Percentiles rank a stretch among this genome's conserved stretches.
Conservation (phyloP, 2,113 vertebrate species). For the Rhagologus leucostigma region DNA sequence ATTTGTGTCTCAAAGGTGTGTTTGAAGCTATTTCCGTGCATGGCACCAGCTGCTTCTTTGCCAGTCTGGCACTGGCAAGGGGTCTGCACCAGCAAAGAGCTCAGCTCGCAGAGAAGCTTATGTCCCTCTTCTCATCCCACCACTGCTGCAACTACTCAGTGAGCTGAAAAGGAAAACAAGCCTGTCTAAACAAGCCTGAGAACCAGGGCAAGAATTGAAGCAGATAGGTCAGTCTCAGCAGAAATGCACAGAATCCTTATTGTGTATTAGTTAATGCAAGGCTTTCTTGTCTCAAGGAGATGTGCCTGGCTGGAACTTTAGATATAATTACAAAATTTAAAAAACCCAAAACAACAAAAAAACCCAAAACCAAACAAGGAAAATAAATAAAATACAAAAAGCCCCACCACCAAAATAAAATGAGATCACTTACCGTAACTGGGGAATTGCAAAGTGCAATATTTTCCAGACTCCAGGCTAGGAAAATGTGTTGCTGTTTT, state of each 20-base stretch:
- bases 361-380: neutral
- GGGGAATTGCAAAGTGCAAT: slow-evolving; percentile 17
- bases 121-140: neutral
- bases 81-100: neutral
- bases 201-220: neutral
- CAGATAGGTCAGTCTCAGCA: neutral
- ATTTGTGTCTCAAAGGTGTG: neutral
- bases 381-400: neutral
- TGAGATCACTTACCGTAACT: neutral
- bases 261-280: neutral
- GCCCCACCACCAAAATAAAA: neutral
- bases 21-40: neutral
- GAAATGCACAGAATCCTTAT: neutral
- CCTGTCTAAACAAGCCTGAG: neutral
- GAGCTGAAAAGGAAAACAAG: neutral
- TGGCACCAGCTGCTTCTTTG: neutral
- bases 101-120: neutral
- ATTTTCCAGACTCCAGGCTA: slow-evolving; percentile 46
- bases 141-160: neutral
- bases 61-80: neutral
- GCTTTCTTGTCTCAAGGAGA: neutral
- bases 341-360: neutral
- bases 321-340: neutral
- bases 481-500: slow-evolving; percentile 24
- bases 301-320: neutral